These are phyloP conservation scores for Fragum fragum DNA, from an alignment of 2,888 invertebrate genomes.

Conservation along the genomic window DNA sequence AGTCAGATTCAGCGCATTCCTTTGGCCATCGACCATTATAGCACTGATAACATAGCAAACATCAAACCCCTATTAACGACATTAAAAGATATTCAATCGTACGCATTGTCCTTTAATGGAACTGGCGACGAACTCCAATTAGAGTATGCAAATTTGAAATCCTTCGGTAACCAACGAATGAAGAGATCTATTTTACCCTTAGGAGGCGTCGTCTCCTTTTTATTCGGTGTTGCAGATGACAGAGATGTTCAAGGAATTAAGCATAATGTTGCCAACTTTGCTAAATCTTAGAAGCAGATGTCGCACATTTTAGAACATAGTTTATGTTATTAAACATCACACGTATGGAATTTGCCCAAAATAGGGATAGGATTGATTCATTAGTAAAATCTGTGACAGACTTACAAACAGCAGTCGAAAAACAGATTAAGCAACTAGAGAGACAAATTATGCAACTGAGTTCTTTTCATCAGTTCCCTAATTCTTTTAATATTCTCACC, in stretches of 20 bases:
- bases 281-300: background rate
- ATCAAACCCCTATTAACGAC: background rate
- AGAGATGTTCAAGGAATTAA: background rate
- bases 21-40: background rate
- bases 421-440: background rate
- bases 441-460: background rate
- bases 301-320: background rate
- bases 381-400: background rate
- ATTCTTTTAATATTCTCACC: background rate
- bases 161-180: background rate
- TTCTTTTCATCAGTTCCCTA: background rate
- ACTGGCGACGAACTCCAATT: background rate
- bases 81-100: background rate
- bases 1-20: background rate
- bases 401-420: background rate
- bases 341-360: background rate
- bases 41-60: background rate
- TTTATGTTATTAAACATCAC: background rate
- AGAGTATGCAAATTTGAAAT: background rate
- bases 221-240: background rate
- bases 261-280: background rate
- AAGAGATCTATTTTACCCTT: slow-evolving; percentile 1
- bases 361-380: background rate
- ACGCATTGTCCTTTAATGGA: background rate
- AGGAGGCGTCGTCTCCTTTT: background rate